phyloP scores from a whole-genome alignment of 2,888 invertebrate genomes.

The Temnothorax rugatulus region DNA sequence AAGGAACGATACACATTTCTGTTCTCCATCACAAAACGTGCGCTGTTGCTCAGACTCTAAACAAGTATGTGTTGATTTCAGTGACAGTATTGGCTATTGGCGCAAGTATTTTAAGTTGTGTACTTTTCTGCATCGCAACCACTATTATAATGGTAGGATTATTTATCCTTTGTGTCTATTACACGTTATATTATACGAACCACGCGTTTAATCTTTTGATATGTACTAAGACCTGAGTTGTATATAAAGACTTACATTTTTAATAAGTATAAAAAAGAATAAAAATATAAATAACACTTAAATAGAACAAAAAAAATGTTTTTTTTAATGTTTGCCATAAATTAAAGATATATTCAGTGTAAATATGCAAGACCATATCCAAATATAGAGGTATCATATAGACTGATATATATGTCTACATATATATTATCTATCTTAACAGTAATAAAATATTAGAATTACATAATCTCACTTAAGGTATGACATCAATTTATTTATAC shows the following conservation, averaged over 20 bases:
- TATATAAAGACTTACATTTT: background rate
- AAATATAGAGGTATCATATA: background rate
- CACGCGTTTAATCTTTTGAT: conserved; percentile 54
- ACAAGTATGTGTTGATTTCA: conserved; percentile 41
- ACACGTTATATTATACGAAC: conserved; percentile 37
- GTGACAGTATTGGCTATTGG: conserved; percentile 68
- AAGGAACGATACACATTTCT: conserved; percentile 16
- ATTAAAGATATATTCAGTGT: background rate
- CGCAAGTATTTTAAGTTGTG: conserved; percentile 63
- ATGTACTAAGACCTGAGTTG: background rate
- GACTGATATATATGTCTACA: background rate
- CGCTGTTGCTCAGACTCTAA: background rate
- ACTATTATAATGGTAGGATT: conserved; percentile 46
- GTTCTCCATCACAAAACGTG: background rate
- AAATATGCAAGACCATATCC: background rate
- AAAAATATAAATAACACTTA: background rate
- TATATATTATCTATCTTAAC: conserved; percentile 1
- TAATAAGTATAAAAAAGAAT: background rate
- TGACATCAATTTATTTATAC: too few species aligned
- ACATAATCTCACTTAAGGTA: background rate
- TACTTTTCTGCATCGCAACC: conserved; percentile 64
- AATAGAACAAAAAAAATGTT: too few species aligned
- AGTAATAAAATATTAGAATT: background rate
- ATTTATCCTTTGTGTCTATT: conserved; percentile 22
- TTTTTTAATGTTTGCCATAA: background rate